These are phyloP conservation scores for Liposcelis brunnea DNA, from an alignment of 2,888 invertebrate species.

Conservation along the genomic window DNA sequence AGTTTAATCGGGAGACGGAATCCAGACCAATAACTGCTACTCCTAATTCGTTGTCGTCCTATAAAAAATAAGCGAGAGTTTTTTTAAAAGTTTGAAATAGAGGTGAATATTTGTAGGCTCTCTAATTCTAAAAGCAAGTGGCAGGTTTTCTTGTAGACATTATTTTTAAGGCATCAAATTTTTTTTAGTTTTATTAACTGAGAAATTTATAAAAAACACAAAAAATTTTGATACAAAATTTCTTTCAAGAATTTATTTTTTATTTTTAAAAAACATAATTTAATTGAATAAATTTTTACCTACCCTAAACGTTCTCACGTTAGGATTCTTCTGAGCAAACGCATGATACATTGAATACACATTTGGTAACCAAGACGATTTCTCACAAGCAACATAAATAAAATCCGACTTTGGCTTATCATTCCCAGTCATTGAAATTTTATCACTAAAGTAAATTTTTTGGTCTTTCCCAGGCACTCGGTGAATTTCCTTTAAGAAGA, in stretches of 20 bases:
- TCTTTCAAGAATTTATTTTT: background rate
- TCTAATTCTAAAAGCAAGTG: too few species aligned
- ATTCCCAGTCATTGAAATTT: constrained; percentile 13
- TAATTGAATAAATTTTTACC: constrained; percentile 3
- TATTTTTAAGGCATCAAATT: too few species aligned
- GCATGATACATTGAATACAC: constrained; percentile 19
- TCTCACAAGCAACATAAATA: constrained; percentile 17
- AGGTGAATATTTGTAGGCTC: too few species aligned
- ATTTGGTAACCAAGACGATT: constrained; percentile 13
- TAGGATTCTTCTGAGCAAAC: constrained; percentile 14
- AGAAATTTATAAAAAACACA: too few species aligned
- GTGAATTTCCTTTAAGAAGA: constrained; percentile 17
- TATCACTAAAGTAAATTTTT: constrained; percentile 13
- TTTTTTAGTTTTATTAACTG: too few species aligned
- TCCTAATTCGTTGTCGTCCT: constrained; percentile 16
- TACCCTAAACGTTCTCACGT: constrained; percentile 16
- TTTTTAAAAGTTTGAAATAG: background rate
- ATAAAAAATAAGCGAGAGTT: constrained; percentile 11
- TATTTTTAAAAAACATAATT: constrained; percentile 1
- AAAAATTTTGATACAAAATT: background rate
- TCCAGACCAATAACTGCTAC: constrained; percentile 27
- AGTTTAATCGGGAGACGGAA: constrained; percentile 26
- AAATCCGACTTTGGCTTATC: constrained; percentile 16
- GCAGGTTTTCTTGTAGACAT: too few species aligned
- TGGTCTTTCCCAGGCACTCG: constrained; percentile 15